These are phyloP conservation scores for Polydrusus pterygomalis DNA, from an alignment of 2,888 invertebrate genomes.

Conservation along the genomic window DNA sequence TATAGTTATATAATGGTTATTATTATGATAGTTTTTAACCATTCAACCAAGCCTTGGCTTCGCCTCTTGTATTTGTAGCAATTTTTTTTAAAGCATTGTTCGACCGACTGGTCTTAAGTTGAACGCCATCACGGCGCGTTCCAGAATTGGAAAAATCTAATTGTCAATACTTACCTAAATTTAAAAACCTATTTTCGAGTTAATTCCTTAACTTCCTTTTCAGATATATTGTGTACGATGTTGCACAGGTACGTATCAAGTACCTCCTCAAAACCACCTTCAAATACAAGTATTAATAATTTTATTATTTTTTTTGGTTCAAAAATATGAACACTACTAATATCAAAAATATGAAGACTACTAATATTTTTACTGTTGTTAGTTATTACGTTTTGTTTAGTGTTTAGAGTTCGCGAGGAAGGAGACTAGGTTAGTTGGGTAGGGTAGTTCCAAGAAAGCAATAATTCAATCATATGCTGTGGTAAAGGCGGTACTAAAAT, in stretches of 20 bases:
- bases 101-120: too few species aligned
- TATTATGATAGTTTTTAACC: too few species aligned
- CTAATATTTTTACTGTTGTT: neutral
- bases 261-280: slow-evolving; percentile 93
- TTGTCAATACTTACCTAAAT: too few species aligned
- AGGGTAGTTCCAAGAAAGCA: too few species aligned
- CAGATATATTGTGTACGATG: slow-evolving; percentile 94
- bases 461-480: too few species aligned
- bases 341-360: neutral
- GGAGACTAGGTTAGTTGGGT: neutral
- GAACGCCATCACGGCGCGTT: too few species aligned
- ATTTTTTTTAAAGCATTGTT: too few species aligned
- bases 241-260: slow-evolving; percentile 93
- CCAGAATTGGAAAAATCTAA: too few species aligned
- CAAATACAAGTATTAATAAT: slow-evolving; percentile 79
- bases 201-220: slow-evolving; percentile 36
- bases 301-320: neutral
- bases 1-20: slow-evolving; percentile 18
- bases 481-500: too few species aligned
- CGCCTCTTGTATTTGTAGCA: too few species aligned
- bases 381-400: slow-evolving; percentile 13
- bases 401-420: neutral
- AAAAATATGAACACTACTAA: neutral
- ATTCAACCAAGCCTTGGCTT: too few species aligned
- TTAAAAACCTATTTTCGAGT: too few species aligned